A percentile compares a stretch with the other conserved stretches of the same genome.
Evolutionary conservation across 2,797 vertebrate genomes (phyloP).

Genomic region (Hemibagrus guttatus): DNA sequence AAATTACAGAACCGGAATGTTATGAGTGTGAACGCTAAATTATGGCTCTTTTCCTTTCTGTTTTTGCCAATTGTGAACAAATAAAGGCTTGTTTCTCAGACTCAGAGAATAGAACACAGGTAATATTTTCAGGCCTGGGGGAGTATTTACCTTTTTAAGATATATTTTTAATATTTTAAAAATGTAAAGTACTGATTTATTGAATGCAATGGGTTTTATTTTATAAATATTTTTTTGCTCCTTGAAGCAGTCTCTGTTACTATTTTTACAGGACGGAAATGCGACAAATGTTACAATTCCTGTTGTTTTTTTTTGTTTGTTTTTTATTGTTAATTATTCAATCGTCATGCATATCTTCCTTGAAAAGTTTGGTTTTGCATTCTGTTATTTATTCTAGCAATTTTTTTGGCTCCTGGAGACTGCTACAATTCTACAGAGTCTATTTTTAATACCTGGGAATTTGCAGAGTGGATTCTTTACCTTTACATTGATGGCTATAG

Average conservation of each 20-base stretch:
- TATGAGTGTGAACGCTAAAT: slow-evolving; percentile 79
- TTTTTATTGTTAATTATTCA: slow-evolving; percentile 67
- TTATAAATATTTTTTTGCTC: slow-evolving; percentile 63
- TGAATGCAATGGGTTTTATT: slow-evolving; percentile 89
- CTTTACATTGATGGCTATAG: slow-evolving; percentile 58
- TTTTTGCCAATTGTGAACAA: slow-evolving; percentile 75
- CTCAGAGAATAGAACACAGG: slow-evolving; percentile 69
- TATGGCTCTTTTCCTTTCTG: slow-evolving; percentile 66
- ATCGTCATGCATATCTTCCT: slow-evolving; percentile 73
- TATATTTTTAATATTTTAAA: slow-evolving; percentile 80
- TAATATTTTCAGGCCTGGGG: slow-evolving; percentile 72
- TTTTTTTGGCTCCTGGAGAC: slow-evolving; percentile 64
- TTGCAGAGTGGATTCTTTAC: slow-evolving; percentile 64
- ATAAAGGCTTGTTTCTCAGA: slow-evolving; percentile 62
- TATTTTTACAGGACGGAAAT: slow-evolving; percentile 70
- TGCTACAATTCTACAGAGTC: slow-evolving; percentile 77
- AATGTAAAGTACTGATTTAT: slow-evolving; percentile 72
- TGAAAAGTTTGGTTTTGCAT: slow-evolving; percentile 68
- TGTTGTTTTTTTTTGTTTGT: slow-evolving; percentile 52
- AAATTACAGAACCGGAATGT: slow-evolving; percentile 74
- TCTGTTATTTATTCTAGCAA: slow-evolving; percentile 73
- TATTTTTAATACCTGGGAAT: slow-evolving; percentile 76
- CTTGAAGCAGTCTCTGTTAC: slow-evolving; percentile 76
- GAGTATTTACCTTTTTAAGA: slow-evolving; percentile 77
- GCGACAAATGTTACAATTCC: slow-evolving; percentile 58